Evolutionary conservation across 2,888 invertebrate genomes (phyloP), one percentile per base, ranked within the genome.

Genomic region (Hirudinaria manillensis): DNA sequence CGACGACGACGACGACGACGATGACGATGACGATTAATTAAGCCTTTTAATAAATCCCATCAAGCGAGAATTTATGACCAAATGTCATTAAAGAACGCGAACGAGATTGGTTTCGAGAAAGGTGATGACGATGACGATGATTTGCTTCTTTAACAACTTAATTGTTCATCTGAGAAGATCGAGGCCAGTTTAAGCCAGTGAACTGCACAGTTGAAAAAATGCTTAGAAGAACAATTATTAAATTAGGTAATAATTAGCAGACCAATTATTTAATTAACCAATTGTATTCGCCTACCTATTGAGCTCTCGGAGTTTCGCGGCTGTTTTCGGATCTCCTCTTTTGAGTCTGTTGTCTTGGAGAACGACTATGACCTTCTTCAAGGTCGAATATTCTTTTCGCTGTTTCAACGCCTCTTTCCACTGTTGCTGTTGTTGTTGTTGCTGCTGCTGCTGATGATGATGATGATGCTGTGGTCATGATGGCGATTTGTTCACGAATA

Each of bases 331-430:
- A 27, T 75, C 75, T 10, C 70, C 75, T 6, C 70, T 51, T n/a
- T 70, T 55, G 24, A 75, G 36, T 27, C 75, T 38, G 32, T 75
- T 75, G 56, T 75, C 75, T 32, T 75, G 75, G 21, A 75, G 75
- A n/a, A 75, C 34, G n/a, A 53, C 38, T 29, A 55, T 51, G 70
- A 75, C 45, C n/a, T 75, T 75, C 36, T 66, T 68, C 51, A 75
- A 27, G 68, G 67, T 32, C 45, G 70, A 45, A n/a, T 70, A 66
- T 36, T 75, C 75, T 55, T 56, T 70, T 34, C 72, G 29, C 36
- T 53, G 55, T 36, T 53, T 72, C 72, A 72, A n/a, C 53, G 61
- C 61, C 56, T 72, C 72, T 24, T 61, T 53, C 72, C 55, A 72
- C 61, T 55, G 55, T 16, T 68, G 68, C 68, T 68, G 68, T 21